phyloP scores from a whole-genome alignment of 1,140 invertebrate species.

The Neuroterus valhalla region DNA sequence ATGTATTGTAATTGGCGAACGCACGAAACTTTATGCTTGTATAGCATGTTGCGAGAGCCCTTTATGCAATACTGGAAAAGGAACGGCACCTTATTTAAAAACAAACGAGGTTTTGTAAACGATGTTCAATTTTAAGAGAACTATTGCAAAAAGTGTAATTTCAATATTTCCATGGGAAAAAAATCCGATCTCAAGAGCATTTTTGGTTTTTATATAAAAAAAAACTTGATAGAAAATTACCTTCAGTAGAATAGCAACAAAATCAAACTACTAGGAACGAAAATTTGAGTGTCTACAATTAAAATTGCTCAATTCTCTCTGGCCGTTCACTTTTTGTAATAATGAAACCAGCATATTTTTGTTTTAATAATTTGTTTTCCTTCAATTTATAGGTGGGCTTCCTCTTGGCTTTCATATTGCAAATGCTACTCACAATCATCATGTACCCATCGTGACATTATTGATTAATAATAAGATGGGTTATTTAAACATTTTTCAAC shows the following conservation, averaged over 20 bases:
- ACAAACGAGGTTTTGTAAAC: constrained; percentile 50
- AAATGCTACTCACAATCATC: constrained; percentile 66
- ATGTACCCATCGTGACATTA: constrained; percentile 67
- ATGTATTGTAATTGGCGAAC: constrained; percentile 89
- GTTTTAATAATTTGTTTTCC: neutral
- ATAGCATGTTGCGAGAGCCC: constrained; percentile 86
- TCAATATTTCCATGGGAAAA: too few species aligned
- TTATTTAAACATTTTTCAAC: constrained; percentile 27
- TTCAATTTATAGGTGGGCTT: constrained; percentile 50
- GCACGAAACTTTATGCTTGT: constrained; percentile 89
- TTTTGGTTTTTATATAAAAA: too few species aligned
- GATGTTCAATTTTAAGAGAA: too few species aligned
- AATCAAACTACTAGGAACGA: too few species aligned
- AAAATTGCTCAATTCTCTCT: too few species aligned
- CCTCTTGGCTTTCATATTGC: constrained; percentile 63
- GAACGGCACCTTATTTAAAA: constrained; percentile 64
- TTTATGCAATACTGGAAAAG: constrained; percentile 85
- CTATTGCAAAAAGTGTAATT: too few species aligned
- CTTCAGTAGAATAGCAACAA: too few species aligned
- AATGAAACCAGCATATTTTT: neutral
- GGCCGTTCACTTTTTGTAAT: too few species aligned
- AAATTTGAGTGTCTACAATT: too few species aligned
- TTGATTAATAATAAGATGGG: constrained; percentile 41
- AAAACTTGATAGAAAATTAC: too few species aligned
- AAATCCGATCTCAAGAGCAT: too few species aligned